A percentile compares a stretch with the other conserved stretches of the same genome.
These are phyloP conservation scores for Macaca nemestrina DNA, from an alignment of 2,113 vertebrate species.

Conservation along the genomic window DNA sequence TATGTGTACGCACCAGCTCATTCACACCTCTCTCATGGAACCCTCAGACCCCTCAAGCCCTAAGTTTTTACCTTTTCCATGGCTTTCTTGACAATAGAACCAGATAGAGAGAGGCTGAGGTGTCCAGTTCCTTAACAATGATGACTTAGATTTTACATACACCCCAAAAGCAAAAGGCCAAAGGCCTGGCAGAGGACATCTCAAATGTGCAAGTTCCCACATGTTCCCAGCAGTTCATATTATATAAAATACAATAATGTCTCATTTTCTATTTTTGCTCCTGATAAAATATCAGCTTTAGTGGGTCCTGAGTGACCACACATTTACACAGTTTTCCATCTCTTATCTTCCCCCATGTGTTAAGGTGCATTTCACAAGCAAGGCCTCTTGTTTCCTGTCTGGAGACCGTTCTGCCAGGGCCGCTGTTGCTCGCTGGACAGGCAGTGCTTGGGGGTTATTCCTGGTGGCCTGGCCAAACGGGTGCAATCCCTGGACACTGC, in stretches of 20 bases:
- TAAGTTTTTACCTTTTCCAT: neutral
- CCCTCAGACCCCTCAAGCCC: no score
- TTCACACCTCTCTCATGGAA: neutral
- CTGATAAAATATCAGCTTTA: neutral
- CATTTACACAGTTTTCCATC: neutral
- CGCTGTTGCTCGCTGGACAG: neutral
- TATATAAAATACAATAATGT: neutral
- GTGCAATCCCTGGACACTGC: rapidly evolving
- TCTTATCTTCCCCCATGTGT: neutral
- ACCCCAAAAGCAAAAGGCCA: neutral
- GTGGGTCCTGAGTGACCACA: neutral
- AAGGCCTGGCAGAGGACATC: neutral
- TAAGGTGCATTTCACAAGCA: neutral
- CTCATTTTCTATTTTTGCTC: neutral
- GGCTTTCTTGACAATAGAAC: no score
- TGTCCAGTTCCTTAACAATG: neutral
- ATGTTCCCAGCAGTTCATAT: no score
- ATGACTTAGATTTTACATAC: neutral
- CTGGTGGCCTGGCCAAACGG: neutral
- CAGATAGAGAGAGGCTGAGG: neutral
- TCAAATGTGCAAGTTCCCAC: rapidly evolving
- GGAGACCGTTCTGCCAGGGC: neutral
- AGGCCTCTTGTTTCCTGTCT: neutral
- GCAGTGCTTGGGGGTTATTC: neutral
- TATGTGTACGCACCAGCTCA: neutral